Conservation (phyloP, 1,140 invertebrate genomes). For the Drosophila guanche region DNA sequence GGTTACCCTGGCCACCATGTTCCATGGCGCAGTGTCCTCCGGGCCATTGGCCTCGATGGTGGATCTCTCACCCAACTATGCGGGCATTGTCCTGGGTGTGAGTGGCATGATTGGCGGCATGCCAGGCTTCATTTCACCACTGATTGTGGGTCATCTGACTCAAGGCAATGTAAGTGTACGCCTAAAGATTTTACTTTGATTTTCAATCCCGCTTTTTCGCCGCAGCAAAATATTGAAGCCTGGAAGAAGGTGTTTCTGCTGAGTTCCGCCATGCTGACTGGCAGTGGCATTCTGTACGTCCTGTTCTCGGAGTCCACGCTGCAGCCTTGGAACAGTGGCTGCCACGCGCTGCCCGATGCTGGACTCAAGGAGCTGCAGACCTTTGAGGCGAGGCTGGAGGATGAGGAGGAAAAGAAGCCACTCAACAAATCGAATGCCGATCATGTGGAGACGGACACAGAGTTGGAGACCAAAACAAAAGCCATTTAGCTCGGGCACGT, state of each 20-base stretch:
- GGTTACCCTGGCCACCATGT: constrained; percentile 86
- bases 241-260: constrained; percentile 88
- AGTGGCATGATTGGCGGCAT: constrained; percentile 84
- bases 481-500: constrained; percentile 19
- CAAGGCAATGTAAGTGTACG: constrained; percentile 85
- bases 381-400: background rate
- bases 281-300: constrained; percentile 85
- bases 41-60: constrained; percentile 87
- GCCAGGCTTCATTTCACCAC: constrained; percentile 86
- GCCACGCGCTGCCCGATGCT: constrained; percentile 27
- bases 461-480: constrained; percentile 31
- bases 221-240: constrained; percentile 87
- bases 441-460: constrained; percentile 2
- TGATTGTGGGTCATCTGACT: constrained; percentile 86
- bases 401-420: constrained; percentile 56
- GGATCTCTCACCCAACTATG: constrained; percentile 89
- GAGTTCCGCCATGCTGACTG: constrained; percentile 84
- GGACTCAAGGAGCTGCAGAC: constrained; percentile 63
- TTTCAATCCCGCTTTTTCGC: constrained; percentile 38
- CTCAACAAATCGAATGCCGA: constrained; percentile 24
- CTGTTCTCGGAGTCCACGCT: constrained; percentile 86
- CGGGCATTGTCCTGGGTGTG: constrained; percentile 86
- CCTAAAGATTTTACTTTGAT: background rate
- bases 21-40: constrained; percentile 87
- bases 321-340: constrained; percentile 86